Evolutionary conservation across 2,797 vertebrate species (phyloP).

Genomic region (Myiothlypis chrysogaster): DNA sequence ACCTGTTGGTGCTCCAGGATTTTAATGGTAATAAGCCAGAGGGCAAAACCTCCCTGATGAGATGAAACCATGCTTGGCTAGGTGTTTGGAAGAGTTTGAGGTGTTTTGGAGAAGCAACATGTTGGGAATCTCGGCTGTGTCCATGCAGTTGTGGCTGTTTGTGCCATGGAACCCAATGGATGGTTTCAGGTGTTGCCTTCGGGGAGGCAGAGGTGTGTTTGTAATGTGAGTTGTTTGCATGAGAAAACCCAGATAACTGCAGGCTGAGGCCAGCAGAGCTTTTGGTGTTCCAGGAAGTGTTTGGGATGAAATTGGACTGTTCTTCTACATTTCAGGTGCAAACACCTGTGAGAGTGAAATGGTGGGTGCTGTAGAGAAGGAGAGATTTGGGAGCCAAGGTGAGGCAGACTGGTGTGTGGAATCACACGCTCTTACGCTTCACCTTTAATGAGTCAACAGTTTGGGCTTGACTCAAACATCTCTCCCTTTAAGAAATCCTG

Average conservation of each 20-base stretch:
- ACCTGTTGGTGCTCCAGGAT: slow-evolving; percentile 45
- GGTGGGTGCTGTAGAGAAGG: neutral
- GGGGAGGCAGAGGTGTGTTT: neutral
- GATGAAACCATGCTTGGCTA: neutral
- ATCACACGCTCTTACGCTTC: neutral
- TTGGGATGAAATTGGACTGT: neutral
- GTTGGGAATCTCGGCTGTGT: neutral
- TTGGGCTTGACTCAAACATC: neutral
- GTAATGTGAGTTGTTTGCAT: neutral
- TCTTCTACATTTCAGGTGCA: neutral
- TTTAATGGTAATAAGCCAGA: slow-evolving; percentile 18
- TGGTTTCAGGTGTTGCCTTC: neutral
- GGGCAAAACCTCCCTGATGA: slow-evolving; percentile 16
- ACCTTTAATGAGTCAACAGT: neutral
- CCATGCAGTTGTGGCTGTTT: rapidly evolving
- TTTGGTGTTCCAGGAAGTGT: neutral
- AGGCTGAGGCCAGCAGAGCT: neutral
- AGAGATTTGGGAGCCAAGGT: neutral
- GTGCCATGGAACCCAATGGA: neutral
- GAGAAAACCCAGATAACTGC: neutral
- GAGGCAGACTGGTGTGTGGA: neutral
- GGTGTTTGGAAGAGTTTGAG: neutral
- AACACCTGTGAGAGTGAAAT: neutral
- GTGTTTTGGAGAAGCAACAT: neutral
- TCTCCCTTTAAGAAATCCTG: neutral